A percentile compares a stretch with the other conserved stretches of the same genome.
Evolutionary conservation across 2,113 vertebrate species (phyloP).

Genomic region (Ciconia stormi): DNA sequence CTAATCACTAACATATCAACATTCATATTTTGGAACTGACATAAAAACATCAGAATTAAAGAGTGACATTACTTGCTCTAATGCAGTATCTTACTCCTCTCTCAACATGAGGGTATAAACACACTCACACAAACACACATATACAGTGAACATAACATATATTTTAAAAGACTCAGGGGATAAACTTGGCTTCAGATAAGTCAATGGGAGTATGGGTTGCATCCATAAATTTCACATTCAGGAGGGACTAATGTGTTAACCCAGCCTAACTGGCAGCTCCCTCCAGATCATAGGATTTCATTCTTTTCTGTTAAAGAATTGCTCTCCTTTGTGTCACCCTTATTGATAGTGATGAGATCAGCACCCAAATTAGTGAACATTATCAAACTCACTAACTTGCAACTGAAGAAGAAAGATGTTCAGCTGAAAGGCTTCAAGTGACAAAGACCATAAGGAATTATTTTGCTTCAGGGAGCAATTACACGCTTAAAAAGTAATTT

Average conservation of each 20-base stretch:
- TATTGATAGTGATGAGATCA: not conserved
- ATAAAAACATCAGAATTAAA: not conserved
- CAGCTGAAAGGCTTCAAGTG: constrained; percentile 6
- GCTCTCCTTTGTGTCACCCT: not conserved
- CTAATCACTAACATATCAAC: not conserved
- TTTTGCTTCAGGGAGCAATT: constrained; percentile 34
- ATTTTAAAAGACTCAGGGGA: not conserved
- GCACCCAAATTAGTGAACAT: not conserved
- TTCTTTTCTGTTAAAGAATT: not conserved
- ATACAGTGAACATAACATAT: not conserved
- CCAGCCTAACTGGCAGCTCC: not conserved
- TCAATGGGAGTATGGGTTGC: not conserved
- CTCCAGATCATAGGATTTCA: not conserved
- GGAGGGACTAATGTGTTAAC: not conserved
- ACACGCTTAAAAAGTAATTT: constrained; percentile 31
- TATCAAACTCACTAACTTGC: not conserved
- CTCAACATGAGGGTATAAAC: not conserved
- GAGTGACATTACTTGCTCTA: not conserved
- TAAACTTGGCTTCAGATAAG: not conserved
- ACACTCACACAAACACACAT: not conserved
- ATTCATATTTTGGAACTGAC: not conserved
- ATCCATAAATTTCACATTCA: not conserved
- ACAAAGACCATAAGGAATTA: constrained; percentile 27
- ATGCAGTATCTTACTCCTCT: not conserved
- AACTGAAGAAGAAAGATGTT: not conserved